Percentiles rank a stretch among this genome's conserved stretches.
These are phyloP conservation scores for Agonum fuliginosum DNA, from an alignment of 2,888 invertebrate species.

Conservation along the genomic window DNA sequence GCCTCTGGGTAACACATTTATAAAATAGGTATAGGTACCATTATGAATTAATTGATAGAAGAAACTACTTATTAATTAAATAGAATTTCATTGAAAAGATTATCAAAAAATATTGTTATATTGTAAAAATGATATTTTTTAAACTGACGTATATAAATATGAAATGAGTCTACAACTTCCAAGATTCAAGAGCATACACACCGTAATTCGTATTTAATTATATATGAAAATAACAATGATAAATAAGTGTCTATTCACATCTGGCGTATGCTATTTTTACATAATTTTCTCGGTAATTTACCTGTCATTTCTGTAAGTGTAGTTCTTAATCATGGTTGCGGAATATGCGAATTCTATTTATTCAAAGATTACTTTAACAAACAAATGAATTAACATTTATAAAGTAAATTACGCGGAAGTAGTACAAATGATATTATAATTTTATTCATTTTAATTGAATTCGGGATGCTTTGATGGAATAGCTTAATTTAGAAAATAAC, in stretches of 20 bases:
- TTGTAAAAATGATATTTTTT: too few species aligned
- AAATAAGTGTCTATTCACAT: slow-evolving; percentile 24
- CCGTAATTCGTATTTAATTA: slow-evolving; percentile 30
- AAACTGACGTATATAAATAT: too few species aligned
- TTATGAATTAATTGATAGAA: too few species aligned
- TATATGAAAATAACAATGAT: slow-evolving; percentile 17
- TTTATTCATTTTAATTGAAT: background rate
- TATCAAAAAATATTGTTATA: too few species aligned
- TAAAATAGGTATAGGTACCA: too few species aligned
- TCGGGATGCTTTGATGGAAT: too few species aligned
- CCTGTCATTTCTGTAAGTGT: slow-evolving; percentile 21
- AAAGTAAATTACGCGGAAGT: slow-evolving; percentile 12
- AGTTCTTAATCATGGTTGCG: background rate
- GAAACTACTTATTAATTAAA: too few species aligned
- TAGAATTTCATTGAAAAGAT: too few species aligned
- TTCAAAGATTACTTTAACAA: background rate
- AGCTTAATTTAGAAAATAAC: too few species aligned
- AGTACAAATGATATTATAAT: background rate
- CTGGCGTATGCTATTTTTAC: slow-evolving; percentile 17
- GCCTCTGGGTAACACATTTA: too few species aligned
- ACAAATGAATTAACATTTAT: slow-evolving; percentile 1
- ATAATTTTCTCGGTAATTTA: slow-evolving; percentile 16
- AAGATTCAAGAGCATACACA: too few species aligned
- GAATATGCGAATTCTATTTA: slow-evolving; percentile 20
- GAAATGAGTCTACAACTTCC: too few species aligned